Evolutionary conservation across 2,113 vertebrate genomes (phyloP).

Genomic region (Pygathrix nemaeus): DNA sequence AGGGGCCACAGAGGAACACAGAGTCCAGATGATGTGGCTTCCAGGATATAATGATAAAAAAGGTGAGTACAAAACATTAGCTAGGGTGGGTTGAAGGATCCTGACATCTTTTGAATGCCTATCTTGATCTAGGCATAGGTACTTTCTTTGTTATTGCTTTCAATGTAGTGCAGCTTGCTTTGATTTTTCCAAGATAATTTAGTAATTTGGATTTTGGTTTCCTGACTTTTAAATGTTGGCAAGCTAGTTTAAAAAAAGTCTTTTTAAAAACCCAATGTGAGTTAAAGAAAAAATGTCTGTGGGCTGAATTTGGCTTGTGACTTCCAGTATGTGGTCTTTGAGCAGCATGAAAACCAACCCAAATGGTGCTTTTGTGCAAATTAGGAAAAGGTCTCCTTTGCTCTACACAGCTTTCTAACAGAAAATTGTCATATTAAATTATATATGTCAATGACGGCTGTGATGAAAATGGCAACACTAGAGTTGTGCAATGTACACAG

Average conservation of each 20-base stretch:
- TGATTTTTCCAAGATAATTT: not conserved
- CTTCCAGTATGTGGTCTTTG: not conserved
- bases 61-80: not conserved
- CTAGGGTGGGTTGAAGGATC: not conserved
- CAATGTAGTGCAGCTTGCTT: not conserved
- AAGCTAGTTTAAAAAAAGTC: not conserved
- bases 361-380: not conserved
- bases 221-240: constrained; percentile 3
- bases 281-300: not conserved
- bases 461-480: not conserved
- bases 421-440: not conserved
- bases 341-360: not conserved
- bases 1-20: not conserved
- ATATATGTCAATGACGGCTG: too few relatives aligned
- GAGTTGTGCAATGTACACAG: not conserved
- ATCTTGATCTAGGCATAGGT: not conserved
- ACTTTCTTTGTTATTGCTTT: not conserved
- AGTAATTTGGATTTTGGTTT: constrained; percentile 10
- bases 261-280: not conserved
- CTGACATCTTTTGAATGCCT: not conserved
- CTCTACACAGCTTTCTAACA: not conserved
- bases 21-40: not conserved
- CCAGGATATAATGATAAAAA: not conserved
- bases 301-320: not conserved
- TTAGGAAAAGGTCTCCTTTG: not conserved